Conservation (phyloP, 2,888 invertebrate species). For the Noctua janthe region DNA sequence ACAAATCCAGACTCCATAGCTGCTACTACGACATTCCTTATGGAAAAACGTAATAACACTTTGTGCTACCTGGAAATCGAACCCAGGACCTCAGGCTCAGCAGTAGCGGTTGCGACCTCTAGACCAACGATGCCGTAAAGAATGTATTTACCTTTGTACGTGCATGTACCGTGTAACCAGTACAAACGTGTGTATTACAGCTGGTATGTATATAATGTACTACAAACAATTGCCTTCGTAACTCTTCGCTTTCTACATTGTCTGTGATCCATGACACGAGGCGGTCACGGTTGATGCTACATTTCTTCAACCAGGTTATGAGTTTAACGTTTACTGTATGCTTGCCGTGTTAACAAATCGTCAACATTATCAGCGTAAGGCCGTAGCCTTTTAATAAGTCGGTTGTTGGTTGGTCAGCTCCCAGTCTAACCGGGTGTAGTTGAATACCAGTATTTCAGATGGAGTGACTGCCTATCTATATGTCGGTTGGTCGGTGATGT, state of each 20-base stretch:
- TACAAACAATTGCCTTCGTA: conserved; percentile 39
- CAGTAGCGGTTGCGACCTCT: background rate
- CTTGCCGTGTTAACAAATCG: background rate
- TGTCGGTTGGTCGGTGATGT: no score
- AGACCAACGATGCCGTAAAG: background rate
- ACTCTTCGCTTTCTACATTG: conserved; percentile 56
- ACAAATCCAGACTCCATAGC: background rate
- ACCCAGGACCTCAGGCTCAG: background rate
- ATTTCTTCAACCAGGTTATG: conserved; percentile 34
- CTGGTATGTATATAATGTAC: conserved; percentile 9
- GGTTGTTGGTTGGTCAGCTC: no score
- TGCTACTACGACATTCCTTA: background rate
- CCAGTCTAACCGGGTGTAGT: no score
- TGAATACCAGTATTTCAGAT: no score
- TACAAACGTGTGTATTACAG: conserved; percentile 39
- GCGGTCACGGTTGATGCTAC: conserved; percentile 47
- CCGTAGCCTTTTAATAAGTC: no score
- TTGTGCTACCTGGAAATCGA: background rate
- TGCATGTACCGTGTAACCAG: conserved; percentile 19
- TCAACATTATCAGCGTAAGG: no score
- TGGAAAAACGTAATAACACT: background rate
- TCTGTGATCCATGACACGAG: conserved; percentile 55
- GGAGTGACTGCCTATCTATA: no score
- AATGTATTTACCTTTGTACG: conserved; percentile 10
- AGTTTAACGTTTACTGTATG: background rate